phyloP scores from a whole-genome alignment of 2,888 invertebrate genomes.

The Polia nebulosa region DNA sequence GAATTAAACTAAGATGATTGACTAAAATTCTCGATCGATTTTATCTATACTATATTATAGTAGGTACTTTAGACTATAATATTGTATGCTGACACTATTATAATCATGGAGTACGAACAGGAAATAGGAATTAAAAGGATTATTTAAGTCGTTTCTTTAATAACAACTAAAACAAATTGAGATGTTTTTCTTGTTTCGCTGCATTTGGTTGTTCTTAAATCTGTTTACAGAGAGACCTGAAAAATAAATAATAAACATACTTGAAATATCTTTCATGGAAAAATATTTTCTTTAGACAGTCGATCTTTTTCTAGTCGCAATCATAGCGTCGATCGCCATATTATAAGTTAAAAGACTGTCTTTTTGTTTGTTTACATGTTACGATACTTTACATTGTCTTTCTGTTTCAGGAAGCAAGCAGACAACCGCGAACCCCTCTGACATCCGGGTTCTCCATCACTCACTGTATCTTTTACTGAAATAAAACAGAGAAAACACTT shows the following conservation, averaged over 20 bases:
- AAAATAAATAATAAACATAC: background rate
- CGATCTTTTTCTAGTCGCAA: background rate
- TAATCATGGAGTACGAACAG: no score
- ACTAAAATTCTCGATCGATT: no score
- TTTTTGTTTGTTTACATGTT: background rate
- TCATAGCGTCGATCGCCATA: background rate
- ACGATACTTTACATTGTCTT: constrained; percentile 12
- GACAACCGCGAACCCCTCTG: constrained; percentile 27
- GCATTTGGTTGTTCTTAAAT: background rate
- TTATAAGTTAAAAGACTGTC: no score
- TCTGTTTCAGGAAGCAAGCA: constrained; percentile 9
- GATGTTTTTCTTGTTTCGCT: background rate
- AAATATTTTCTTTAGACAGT: background rate
- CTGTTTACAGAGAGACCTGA: constrained; percentile 25
- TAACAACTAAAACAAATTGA: background rate
- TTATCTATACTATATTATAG: no score
- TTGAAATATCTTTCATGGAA: background rate
- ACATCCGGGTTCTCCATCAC: constrained; percentile 22
- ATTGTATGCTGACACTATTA: no score
- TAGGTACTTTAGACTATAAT: no score
- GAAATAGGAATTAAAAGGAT: background rate
- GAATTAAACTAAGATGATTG: no score
- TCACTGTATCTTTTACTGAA: constrained; percentile 28
- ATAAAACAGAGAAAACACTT: background rate
- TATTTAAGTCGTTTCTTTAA: background rate